These are phyloP conservation scores for Pseudoatta argentina DNA, from an alignment of 1,140 invertebrate species.

Conservation along the genomic window DNA sequence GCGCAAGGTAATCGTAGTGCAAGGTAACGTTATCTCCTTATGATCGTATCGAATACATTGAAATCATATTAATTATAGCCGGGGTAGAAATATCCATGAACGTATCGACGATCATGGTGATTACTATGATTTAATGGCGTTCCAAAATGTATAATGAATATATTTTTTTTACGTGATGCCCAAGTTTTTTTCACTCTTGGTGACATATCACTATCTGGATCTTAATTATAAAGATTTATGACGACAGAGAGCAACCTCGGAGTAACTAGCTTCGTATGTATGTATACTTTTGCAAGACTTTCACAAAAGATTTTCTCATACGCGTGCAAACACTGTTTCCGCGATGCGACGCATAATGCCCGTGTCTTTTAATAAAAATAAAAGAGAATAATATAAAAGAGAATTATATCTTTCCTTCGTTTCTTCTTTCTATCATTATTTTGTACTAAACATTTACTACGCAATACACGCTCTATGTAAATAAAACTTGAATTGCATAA, in stretches of 20 bases:
- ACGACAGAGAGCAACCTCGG: background rate
- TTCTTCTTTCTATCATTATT: too few species aligned
- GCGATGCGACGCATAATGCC: background rate
- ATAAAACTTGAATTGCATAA: background rate
- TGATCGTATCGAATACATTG: background rate
- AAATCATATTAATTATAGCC: background rate
- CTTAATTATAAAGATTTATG: constrained; percentile 25
- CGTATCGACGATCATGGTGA: background rate
- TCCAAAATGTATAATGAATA: background rate
- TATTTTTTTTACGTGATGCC: background rate
- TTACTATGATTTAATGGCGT: background rate
- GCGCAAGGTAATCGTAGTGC: background rate
- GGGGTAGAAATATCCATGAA: background rate
- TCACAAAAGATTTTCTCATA: constrained; percentile 49
- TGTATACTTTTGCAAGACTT: constrained; percentile 25
- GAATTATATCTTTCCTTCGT: constrained; percentile 16
- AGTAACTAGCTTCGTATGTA: background rate
- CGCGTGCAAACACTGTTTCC: constrained; percentile 1
- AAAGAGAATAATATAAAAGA: background rate
- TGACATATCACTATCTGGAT: background rate
- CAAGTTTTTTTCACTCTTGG: background rate
- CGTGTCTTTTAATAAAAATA: background rate
- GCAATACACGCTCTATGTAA: background rate
- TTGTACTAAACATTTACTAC: background rate
- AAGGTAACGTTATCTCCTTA: background rate